These are phyloP conservation scores for Diploptera punctata DNA, from an alignment of 2,888 invertebrate genomes.

Conservation along the genomic window DNA sequence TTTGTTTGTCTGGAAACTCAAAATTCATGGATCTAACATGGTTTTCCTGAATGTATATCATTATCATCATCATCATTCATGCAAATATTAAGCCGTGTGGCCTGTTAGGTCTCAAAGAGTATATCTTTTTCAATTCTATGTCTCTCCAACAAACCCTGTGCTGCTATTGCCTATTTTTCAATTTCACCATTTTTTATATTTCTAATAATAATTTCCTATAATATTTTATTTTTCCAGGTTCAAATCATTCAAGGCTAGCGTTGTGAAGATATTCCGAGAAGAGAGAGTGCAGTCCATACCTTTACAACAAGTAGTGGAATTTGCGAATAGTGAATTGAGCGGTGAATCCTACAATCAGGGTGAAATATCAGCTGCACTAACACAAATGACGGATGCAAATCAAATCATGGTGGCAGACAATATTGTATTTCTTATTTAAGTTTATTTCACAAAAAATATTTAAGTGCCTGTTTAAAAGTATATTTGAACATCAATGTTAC, in stretches of 20 bases:
- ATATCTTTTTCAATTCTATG: too few relatives aligned
- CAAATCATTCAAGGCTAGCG: constrained; percentile 71
- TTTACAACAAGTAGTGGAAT: constrained; percentile 67
- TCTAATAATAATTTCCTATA: too few relatives aligned
- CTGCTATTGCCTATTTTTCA: not conserved
- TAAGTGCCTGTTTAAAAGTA: too few relatives aligned
- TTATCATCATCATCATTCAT: too few relatives aligned
- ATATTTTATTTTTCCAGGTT: constrained; percentile 63
- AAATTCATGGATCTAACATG: too few relatives aligned
- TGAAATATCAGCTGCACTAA: constrained; percentile 81
- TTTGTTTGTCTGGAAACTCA: too few relatives aligned
- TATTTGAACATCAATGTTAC: too few relatives aligned
- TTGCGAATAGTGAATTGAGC: constrained; percentile 67
- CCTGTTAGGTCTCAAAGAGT: too few relatives aligned
- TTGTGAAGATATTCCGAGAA: constrained; percentile 79
- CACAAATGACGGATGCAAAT: constrained; percentile 86
- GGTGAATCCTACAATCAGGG: constrained; percentile 65
- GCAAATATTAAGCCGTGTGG: too few relatives aligned
- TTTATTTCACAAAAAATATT: too few relatives aligned
- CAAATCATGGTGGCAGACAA: constrained; percentile 91
- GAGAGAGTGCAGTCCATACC: constrained; percentile 78
- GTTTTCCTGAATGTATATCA: too few relatives aligned
- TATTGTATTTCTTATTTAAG: constrained; percentile 80
- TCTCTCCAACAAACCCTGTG: not conserved
- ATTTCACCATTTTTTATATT: not conserved